phyloP scores from a whole-genome alignment of 2,113 vertebrate genomes.

The Gallinago undulata region DNA sequence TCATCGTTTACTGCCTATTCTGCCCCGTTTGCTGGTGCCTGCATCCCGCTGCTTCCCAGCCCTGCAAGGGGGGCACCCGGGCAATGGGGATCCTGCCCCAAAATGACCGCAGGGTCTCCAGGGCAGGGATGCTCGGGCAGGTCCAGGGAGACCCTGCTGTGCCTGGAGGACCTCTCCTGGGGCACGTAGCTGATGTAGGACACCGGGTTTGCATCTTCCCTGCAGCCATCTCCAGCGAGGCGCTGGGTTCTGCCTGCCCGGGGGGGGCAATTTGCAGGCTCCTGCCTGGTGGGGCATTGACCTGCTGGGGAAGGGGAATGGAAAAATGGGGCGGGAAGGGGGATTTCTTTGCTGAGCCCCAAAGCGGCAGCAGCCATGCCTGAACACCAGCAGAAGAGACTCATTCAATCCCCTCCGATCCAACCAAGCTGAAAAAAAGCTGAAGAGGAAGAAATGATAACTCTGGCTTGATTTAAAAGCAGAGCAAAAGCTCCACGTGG shows the following conservation, averaged over 20 bases:
- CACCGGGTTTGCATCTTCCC: fast-evolving
- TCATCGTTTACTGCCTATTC: background rate
- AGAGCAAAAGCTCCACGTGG: background rate
- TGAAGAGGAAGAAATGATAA: background rate
- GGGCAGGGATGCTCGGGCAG: background rate
- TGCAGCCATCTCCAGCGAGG: background rate
- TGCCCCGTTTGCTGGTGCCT: background rate
- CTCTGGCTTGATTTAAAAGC: background rate
- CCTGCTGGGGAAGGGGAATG: background rate
- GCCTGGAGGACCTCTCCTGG: background rate
- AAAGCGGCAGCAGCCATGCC: fast-evolving
- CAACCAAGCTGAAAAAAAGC: background rate
- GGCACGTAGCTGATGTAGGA: fast-evolving
- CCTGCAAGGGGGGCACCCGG: background rate
- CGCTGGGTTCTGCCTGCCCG: background rate
- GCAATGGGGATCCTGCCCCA: background rate
- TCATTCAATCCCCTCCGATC: background rate
- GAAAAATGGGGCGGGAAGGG: background rate
- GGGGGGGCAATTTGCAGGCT: background rate
- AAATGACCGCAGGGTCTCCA: background rate
- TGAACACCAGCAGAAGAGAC: background rate
- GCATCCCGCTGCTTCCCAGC: background rate
- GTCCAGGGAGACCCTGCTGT: fast-evolving
- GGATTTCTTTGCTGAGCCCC: background rate
- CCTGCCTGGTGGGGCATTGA: background rate